phyloP scores from a whole-genome alignment of 2,113 vertebrate species.

The Mohoua ochrocephala region DNA sequence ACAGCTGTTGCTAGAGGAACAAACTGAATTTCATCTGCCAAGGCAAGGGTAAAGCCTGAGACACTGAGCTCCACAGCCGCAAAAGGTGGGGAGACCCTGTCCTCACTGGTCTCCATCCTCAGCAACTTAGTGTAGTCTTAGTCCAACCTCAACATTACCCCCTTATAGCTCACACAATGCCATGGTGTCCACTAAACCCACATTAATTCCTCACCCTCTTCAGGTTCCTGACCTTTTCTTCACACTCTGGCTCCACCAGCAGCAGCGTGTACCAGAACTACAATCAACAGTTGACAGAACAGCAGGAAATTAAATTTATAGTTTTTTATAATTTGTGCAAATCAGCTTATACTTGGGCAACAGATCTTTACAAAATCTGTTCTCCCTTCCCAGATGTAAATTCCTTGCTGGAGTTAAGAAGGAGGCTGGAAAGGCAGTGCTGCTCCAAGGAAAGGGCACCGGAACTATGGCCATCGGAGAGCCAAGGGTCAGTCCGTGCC shows the following conservation, averaged over 20 bases:
- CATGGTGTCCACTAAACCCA: not conserved
- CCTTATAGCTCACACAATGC: not conserved
- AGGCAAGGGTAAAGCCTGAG: not conserved
- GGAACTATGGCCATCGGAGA: fast-evolving
- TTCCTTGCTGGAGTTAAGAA: not conserved
- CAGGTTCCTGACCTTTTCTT: not conserved
- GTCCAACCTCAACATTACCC: not conserved
- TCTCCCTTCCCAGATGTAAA: not conserved
- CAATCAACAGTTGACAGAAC: not conserved
- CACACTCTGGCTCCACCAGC: not conserved
- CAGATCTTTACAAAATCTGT: not conserved
- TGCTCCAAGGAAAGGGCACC: not conserved
- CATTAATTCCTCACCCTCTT: not conserved
- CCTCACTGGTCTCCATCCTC: not conserved
- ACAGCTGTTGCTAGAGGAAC: not conserved
- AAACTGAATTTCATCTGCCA: not conserved
- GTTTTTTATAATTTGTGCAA: not conserved
- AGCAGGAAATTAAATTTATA: not conserved
- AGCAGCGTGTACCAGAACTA: not conserved
- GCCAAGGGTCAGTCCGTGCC: not conserved
- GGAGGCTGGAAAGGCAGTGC: not conserved
- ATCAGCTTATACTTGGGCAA: not conserved
- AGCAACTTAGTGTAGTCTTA: not conserved
- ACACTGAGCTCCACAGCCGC: not conserved
- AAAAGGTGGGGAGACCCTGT: fast-evolving